These are phyloP conservation scores for Drosophila birchii DNA, from an alignment of 2,888 invertebrate species.

Conservation along the genomic window DNA sequence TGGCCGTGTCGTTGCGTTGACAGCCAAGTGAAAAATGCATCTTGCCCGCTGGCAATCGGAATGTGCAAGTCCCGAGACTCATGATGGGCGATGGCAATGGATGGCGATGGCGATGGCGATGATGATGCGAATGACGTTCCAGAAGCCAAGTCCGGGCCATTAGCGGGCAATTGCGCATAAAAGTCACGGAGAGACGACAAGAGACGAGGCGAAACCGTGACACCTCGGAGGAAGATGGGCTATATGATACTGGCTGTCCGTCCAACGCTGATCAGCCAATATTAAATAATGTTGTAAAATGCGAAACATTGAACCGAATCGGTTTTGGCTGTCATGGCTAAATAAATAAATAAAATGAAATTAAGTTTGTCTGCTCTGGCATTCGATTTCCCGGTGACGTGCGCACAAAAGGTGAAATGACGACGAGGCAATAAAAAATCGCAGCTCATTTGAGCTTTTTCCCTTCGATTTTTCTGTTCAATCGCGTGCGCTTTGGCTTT, in stretches of 20 bases:
- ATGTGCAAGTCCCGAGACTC: conserved; percentile 39
- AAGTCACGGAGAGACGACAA: conserved; percentile 63
- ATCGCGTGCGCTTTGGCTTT: conserved; percentile 70
- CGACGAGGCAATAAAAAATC: conserved; percentile 74
- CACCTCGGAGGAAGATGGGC: conserved; percentile 41
- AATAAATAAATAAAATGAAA: conserved; percentile 75
- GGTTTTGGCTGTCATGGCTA: conserved; percentile 55
- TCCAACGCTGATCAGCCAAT: conserved; percentile 66
- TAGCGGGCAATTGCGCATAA: conserved; percentile 78
- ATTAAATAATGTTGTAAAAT: conserved; percentile 80
- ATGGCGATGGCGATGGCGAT: conserved; percentile 35
- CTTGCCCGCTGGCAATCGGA: conserved; percentile 70
- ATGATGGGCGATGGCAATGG: conserved; percentile 51
- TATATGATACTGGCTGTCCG: conserved; percentile 30
- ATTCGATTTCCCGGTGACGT: conserved; percentile 60
- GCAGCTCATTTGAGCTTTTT: conserved; percentile 79
- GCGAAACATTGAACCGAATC: conserved; percentile 66
- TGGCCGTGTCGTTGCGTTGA: conserved; percentile 52
- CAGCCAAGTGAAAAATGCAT: conserved; percentile 79
- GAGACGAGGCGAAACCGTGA: conserved; percentile 22
- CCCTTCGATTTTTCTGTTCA: conserved; percentile 66
- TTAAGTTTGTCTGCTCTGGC: conserved; percentile 70
- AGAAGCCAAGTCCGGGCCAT: conserved; percentile 63
- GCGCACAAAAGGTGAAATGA: conserved; percentile 78
- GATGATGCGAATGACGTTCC: conserved; percentile 73